Evolutionary conservation across 1,140 invertebrate genomes (phyloP), one percentile per base, ranked within the genome.

Genomic region (Sminthurides bifidus): DNA sequence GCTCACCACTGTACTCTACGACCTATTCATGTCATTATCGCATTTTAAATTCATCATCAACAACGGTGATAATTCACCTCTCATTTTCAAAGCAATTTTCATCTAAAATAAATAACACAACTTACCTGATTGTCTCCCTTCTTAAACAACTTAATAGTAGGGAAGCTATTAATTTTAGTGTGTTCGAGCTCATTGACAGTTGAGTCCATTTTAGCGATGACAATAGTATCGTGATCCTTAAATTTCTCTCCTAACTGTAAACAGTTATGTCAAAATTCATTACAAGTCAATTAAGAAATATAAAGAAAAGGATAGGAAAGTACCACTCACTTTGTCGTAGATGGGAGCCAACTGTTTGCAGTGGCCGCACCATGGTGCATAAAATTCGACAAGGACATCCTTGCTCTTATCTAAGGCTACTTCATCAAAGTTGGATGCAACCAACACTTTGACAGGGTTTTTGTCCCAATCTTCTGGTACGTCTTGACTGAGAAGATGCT

Each of bases 191-290:
- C 95, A 73, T 98, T 99, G 68, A 81, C 85, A 53, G 94, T 98
- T 45, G 94, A 82, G 73, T 99, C 96, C 79, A 99, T 96, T 76
- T 98, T 98, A 61, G 94, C 93, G 69, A 99, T 87, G 14, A 98
- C 78, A 61, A 98, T 77, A 58, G 82, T 81, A 37, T 83, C 79
- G 64, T 81, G 80, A 64, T 89, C 84, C 69, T 86, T 83, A 73
- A 82, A 97, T 72, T 94, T 87, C 65, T 89, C 85, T 54, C 79
- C 85, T 55, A 90, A 75, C 76, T 87, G 52, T 30, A 68, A 68
- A 57, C 30, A 61, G 17, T 48, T 29, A 35, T 35, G 40, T 58
- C 26, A 46, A n/a, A 46, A 48, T 48, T 48, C 29, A 26, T 27
- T 29, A 24, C 26, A 48, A n/a, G n/a, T 44, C 30, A 46, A n/a